Evolutionary conservation across 2,888 invertebrate genomes (phyloP).

Genomic region (Leptopterna dolabrata): DNA sequence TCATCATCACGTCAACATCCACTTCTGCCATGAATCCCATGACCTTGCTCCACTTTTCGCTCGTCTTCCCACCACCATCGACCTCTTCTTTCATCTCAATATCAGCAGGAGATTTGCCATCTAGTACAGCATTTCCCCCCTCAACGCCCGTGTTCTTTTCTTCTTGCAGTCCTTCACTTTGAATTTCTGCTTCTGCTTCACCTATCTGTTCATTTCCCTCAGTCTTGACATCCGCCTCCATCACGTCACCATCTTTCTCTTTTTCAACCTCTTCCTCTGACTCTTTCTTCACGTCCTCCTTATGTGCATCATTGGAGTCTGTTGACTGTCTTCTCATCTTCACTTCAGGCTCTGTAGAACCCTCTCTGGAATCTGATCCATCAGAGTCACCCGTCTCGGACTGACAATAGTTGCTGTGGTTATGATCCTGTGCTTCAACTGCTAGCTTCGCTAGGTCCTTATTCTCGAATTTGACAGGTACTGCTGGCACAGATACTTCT

Average conservation of each 20-base stretch:
- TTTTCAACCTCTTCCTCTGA: neutral
- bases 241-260: neutral
- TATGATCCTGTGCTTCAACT: neutral
- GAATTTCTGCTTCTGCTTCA: neutral
- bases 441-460: neutral
- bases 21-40: slow-evolving; percentile 32
- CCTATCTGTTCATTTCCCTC: neutral
- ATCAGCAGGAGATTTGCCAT: neutral
- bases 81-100: neutral
- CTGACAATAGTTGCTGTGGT: neutral
- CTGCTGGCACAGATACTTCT: neutral
- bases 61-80: neutral
- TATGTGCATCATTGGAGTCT: neutral
- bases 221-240: neutral
- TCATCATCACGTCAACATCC: slow-evolving; percentile 39
- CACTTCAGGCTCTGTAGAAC: neutral
- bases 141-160: neutral
- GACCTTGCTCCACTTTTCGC: slow-evolving; percentile 1
- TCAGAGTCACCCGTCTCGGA: neutral
- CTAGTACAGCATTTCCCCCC: neutral
- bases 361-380: neutral
- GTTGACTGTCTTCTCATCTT: slow-evolving; percentile 1
- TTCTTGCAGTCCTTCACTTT: neutral
- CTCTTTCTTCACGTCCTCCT: neutral
- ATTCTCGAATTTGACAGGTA: slow-evolving; percentile 5